These are phyloP conservation scores for Tethea ocularis DNA, from an alignment of 2,888 invertebrate genomes.

Conservation along the genomic window DNA sequence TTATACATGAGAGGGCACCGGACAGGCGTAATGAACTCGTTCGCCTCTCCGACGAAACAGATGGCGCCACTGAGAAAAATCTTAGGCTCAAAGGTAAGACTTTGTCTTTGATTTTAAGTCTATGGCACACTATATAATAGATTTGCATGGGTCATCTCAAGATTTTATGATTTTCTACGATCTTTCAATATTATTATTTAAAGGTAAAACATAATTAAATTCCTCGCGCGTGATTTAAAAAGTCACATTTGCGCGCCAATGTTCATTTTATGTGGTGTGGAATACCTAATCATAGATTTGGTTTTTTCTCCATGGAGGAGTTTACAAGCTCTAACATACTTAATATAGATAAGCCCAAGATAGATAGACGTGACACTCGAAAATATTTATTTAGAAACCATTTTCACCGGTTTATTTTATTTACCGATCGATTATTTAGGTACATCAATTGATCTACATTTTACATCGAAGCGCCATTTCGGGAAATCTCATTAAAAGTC, in stretches of 20 bases:
- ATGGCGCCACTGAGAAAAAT: constrained; percentile 88
- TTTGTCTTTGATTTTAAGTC: background rate
- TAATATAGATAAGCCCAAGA: background rate
- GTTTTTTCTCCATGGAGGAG: too few relatives aligned
- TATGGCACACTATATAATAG: background rate
- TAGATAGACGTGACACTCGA: background rate
- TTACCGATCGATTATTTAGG: background rate
- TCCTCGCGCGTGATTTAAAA: too few relatives aligned
- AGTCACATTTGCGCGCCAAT: too few relatives aligned
- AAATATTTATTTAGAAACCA: background rate
- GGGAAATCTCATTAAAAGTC: background rate
- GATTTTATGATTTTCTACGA: too few relatives aligned
- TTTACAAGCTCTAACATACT: background rate
- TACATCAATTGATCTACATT: background rate
- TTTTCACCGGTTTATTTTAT: background rate
- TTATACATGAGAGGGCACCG: constrained; percentile 85
- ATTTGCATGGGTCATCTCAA: too few relatives aligned
- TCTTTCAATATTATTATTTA: too few relatives aligned
- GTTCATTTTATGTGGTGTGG: too few relatives aligned
- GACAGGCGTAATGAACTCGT: constrained; percentile 82
- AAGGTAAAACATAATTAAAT: too few relatives aligned
- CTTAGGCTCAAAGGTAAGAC: constrained; percentile 90
- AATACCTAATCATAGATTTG: too few relatives aligned
- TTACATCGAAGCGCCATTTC: background rate
- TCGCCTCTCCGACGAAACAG: constrained; percentile 86